These are phyloP conservation scores for Ligdia adustata DNA, from an alignment of 2,888 invertebrate genomes.

Conservation along the genomic window DNA sequence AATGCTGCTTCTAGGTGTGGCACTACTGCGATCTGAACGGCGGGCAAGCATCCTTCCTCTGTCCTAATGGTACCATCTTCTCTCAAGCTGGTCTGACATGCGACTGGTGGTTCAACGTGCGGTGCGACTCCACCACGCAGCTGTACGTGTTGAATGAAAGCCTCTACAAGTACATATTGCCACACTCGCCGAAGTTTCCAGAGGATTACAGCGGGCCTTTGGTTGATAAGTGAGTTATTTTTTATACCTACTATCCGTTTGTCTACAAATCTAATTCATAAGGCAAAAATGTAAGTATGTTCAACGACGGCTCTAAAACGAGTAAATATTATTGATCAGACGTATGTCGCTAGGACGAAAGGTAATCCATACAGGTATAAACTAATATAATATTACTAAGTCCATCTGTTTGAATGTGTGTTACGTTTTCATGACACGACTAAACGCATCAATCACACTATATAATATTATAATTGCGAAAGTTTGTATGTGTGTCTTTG, in stretches of 20 bases:
- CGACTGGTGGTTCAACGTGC: constrained; percentile 97
- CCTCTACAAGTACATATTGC: constrained; percentile 94
- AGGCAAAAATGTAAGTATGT: no score
- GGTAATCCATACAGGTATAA: no score
- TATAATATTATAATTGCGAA: no score
- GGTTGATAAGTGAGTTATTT: constrained; percentile 88
- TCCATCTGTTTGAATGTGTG: no score
- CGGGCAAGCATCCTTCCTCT: constrained; percentile 94
- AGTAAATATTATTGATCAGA: no score
- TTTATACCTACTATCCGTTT: background rate
- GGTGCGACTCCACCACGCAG: constrained; percentile 92
- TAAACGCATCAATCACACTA: no score
- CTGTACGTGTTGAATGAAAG: constrained; percentile 94
- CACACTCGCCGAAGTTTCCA: constrained; percentile 94
- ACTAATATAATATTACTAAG: no score
- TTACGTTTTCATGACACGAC: no score
- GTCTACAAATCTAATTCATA: no score
- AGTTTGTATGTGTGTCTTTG: no score
- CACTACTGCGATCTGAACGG: constrained; percentile 96
- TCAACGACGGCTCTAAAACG: no score
- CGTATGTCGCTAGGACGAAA: no score
- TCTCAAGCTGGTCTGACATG: constrained; percentile 94
- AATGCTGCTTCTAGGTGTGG: constrained; percentile 90
- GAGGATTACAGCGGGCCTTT: constrained; percentile 95
- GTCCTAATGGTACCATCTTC: constrained; percentile 96